Conservation (phyloP, 64 coral and sea anemone genomes). For the Montipora foliosa region DNA sequence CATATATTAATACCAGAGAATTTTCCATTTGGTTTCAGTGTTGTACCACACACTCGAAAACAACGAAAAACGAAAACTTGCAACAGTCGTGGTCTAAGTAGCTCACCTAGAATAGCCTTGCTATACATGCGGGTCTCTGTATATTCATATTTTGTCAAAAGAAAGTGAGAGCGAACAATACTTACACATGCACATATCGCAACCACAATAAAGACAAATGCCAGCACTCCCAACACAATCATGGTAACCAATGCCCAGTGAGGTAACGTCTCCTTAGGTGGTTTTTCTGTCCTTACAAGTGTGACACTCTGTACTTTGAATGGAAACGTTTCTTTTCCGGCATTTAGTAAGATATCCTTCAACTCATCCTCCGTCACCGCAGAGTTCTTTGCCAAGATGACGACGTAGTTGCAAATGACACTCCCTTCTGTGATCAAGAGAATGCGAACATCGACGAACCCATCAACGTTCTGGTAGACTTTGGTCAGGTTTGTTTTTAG, state of each 20-base stretch:
- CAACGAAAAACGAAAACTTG: too few species aligned
- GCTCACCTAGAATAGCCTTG: too few species aligned
- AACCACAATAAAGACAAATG: constrained; percentile 27
- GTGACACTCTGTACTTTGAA: background rate
- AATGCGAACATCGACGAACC: constrained; percentile 5
- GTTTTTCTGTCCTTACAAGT: background rate
- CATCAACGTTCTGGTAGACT: constrained; percentile 1
- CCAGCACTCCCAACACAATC: constrained; percentile 38
- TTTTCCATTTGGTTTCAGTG: too few species aligned
- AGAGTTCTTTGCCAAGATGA: constrained; percentile 21
- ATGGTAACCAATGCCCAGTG: constrained; percentile 43
- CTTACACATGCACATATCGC: constrained; percentile 55
- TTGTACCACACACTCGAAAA: too few species aligned
- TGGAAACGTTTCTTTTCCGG: background rate
- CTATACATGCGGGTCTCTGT: too few species aligned
- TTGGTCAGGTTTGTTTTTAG: background rate
- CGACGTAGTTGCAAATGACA: constrained; percentile 12
- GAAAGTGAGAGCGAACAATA: background rate
- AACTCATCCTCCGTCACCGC: background rate
- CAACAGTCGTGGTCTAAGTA: too few species aligned
- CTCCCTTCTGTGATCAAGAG: constrained; percentile 11
- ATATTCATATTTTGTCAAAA: too few species aligned
- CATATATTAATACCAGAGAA: too few species aligned
- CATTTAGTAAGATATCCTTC: background rate
- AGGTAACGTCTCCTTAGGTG: constrained; percentile 20